Conservation (phyloP, 2,113 vertebrate genomes). For the Vanacampus margaritifer region DNA sequence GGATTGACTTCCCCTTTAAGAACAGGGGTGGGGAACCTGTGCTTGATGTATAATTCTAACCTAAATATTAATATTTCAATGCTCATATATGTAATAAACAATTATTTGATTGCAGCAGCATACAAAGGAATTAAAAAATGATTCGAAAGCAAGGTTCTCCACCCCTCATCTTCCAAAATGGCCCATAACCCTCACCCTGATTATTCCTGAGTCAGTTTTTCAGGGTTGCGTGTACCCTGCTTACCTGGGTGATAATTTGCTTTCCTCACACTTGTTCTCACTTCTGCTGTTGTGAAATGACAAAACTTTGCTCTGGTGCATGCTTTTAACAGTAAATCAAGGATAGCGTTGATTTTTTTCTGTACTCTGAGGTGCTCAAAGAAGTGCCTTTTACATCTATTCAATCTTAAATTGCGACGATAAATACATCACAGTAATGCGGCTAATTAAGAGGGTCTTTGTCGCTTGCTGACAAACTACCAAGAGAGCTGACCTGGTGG, state of each 20-base stretch:
- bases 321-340: neutral
- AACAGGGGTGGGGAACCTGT: neutral
- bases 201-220: constrained; percentile 16
- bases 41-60: neutral
- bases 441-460: constrained; percentile 20
- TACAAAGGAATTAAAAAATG: neutral
- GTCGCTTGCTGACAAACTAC: neutral
- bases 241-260: neutral
- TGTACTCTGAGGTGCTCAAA: neutral
- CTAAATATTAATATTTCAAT: neutral
- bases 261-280: constrained; percentile 6
- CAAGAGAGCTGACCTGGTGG: constrained; percentile 34
- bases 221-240: constrained; percentile 7
- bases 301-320: neutral
- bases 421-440: constrained; percentile 13
- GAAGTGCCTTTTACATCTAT: neutral
- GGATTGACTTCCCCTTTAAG: neutral
- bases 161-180: neutral
- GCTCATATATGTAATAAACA: neutral
- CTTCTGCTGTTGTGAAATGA: neutral
- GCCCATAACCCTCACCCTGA: neutral
- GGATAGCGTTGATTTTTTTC: neutral
- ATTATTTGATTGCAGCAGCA: neutral
- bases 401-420: neutral
- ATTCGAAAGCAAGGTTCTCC: neutral